Evolutionary conservation across 1,140 invertebrate genomes (phyloP), one percentile per base, ranked within the genome.

Genomic region (Saccostrea echinata): DNA sequence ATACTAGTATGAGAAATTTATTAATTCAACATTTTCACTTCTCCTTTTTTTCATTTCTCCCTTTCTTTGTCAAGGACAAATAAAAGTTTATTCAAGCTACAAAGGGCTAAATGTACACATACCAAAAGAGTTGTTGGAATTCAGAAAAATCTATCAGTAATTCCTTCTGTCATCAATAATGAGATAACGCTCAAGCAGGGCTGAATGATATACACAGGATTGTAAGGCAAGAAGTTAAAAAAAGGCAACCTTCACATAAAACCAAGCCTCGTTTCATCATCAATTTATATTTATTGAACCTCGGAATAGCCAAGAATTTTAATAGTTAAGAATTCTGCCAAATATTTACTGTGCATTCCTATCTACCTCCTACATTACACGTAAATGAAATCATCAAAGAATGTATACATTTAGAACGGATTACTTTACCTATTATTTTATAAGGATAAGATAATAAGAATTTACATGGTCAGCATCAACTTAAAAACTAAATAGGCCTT

Each of bases 301-400:
- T 30, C 24, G 3, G 68, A 76, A 76, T 76, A 76, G 68, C 68
- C 68, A 76, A 76, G 68, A 76, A 76, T 76, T 76, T 76, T 76
- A 76, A 76, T 76, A 76, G 68, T 30, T 30, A 30, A 76, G 68
- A 76, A 76, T 24, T 76, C 27, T 76, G 68, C 68, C 68, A 76
- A 76, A 27, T 76, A 76, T 76, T 76, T 30, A 76, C 27, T 76
- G 27, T 13, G 30, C 68, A 76, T 76, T 76, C 68, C 68, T 16
- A 76, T 33, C 11, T 13, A 16, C 12, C 68, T 12, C 24, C 68
- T 33, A 30, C 68, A 76, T 30, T 33, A 33, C 16, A 30, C 68
- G 24, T 27, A 33, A 76, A 76, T 76, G 68, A 76, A 33, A 27
- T 76, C 68, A 33, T 76, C 68, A 30, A 30, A 76, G 18, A 21